Evolutionary conservation across 2,113 vertebrate genomes (phyloP).

Genomic region (Antigone vipio): DNA sequence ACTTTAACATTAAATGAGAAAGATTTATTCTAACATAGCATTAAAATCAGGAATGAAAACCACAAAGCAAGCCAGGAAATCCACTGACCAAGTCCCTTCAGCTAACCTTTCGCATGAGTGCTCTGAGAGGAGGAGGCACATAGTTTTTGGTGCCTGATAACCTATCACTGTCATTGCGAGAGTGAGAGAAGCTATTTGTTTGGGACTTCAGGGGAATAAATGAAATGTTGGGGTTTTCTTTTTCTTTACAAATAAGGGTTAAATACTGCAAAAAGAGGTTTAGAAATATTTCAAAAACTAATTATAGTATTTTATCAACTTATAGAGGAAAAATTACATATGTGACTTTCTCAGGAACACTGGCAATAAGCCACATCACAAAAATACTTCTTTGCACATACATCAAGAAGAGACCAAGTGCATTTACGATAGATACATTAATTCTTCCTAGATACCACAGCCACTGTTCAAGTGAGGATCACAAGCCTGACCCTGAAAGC

Average conservation of each 20-base stretch:
- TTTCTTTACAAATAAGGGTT: not conserved
- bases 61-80: not conserved
- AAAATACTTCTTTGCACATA: slow-evolving; percentile 22
- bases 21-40: not conserved
- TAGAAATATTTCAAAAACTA: not conserved
- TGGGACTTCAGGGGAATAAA: not conserved
- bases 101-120: not conserved
- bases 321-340: not conserved
- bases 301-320: not conserved
- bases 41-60: not conserved
- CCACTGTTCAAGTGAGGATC: not conserved
- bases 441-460: not conserved
- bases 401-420: not conserved
- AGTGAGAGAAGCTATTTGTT: not conserved
- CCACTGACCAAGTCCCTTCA: not conserved
- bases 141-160: not conserved
- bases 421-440: not conserved
- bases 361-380: slow-evolving; percentile 31
- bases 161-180: not conserved
- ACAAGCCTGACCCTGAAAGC: not conserved
- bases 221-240: not conserved
- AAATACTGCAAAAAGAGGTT: not conserved
- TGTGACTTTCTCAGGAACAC: slow-evolving; percentile 46
- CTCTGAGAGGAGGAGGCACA: not conserved
- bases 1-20: not conserved